Base-by-base conservation (phyloP, 2,113 vertebrate species). In the Gobiocypris rarus region DNA sequence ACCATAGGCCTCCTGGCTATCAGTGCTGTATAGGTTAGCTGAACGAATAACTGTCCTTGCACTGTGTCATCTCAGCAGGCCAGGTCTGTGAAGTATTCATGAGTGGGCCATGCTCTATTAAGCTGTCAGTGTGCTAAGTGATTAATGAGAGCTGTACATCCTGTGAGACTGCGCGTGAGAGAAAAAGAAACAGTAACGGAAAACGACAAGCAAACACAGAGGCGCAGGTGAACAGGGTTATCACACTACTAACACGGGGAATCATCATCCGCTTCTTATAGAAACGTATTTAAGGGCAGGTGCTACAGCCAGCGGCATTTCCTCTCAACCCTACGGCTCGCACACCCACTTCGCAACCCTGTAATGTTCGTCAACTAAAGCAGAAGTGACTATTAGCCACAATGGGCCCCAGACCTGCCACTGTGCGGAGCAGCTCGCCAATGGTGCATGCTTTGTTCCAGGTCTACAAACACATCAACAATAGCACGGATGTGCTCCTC, bases 31-130 rank as follows among this genome's bases (percentile, higher is more conserved):
- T 14, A 45, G 82, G 86, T 88, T 89, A 84, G 70, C 83, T 63
- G 81, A 90, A 93, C 88, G 87, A 91, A 92, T 91, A 89, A 84
- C 75, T n/a, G 73, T 76, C 85, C 86, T 88, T 75, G 82, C 69
- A 80, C 85, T 84, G 85, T 87, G 86, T 89, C 81, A 86, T 80
- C 61, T 86, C 86, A 81, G 82, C 84, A 78, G 83, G 83, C 84
- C 86, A 89, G 86, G 82, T 87, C 86, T 89, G 82, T 83, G 88
- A 92, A 92, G 93, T 93, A 94, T 94, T 93, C 90, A 92, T 94
- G 92, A 92, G 89, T 90, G 84, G 89, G 89, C 84, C 85, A 92
- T 75, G 87, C 90, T 94, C 92, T 93, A 92, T 93, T 93, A 93
- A 90, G 88, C 91, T 93, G 93, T 93, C 93, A 91, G 86, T 79